phyloP scores from a whole-genome alignment of 2,888 invertebrate genomes.

The Drosophila histrio region DNA sequence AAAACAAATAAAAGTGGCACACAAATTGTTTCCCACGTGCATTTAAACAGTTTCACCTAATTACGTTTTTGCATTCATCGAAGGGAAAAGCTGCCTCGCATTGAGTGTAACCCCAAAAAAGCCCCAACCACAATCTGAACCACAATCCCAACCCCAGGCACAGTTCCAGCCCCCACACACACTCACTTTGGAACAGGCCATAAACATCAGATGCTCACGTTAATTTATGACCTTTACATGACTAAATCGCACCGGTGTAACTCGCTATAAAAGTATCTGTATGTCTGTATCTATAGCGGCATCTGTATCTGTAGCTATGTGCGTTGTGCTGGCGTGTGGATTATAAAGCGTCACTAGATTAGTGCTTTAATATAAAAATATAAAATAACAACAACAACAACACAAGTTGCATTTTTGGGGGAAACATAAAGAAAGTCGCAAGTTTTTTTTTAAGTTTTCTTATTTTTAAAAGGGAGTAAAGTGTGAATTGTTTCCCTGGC shows the following conservation, averaged over 20 bases:
- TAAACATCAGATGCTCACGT: slow-evolving; percentile 42
- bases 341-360: slow-evolving; percentile 52
- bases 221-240: slow-evolving; percentile 64
- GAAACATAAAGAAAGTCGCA: background rate
- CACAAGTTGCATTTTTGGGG: background rate
- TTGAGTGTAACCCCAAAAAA: background rate
- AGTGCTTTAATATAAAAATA: slow-evolving; percentile 23
- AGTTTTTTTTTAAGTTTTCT: background rate
- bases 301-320: slow-evolving; percentile 10
- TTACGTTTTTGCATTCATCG: slow-evolving; percentile 40
- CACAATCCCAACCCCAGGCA: background rate
- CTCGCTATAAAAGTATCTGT: slow-evolving; percentile 22
- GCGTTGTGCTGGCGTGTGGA: slow-evolving; percentile 12
- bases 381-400: background rate
- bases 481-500: background rate
- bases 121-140: background rate
- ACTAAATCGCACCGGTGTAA: slow-evolving; percentile 38
- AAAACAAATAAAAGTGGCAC: slow-evolving; percentile 40
- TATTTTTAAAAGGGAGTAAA: background rate
- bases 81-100: background rate
- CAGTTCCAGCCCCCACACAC: background rate
- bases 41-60: slow-evolving; percentile 54
- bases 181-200: slow-evolving; percentile 25
- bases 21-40: slow-evolving; percentile 65
- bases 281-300: slow-evolving; percentile 16